These are phyloP conservation scores for Apostichopus parvimensis DNA, from an alignment of 35 echinoderm and acorn worm genomes.

Conservation along the genomic window DNA sequence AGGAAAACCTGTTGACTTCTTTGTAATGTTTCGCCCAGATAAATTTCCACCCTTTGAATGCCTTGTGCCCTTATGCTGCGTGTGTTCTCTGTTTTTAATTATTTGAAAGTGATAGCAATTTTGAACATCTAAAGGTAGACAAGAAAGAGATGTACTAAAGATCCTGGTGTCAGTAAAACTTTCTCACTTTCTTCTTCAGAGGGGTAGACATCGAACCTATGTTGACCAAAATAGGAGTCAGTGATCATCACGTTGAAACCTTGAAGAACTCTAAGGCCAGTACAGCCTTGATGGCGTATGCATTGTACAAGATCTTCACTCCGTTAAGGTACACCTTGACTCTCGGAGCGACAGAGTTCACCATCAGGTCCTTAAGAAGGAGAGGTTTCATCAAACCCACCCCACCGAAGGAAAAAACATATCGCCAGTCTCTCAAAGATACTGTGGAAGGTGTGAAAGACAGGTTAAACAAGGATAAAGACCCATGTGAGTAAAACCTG, in stretches of 20 bases:
- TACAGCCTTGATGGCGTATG: constrained; percentile 87
- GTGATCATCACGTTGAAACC: constrained; percentile 77
- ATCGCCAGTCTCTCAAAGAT: constrained; percentile 82
- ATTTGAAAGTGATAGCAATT: too few relatives aligned
- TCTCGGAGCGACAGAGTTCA: constrained; percentile 82
- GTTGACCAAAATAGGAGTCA: constrained; percentile 75
- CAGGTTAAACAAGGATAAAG: constrained; percentile 42
- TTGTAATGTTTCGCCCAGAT: too few relatives aligned
- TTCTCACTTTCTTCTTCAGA: constrained; percentile 54
- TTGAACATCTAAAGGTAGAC: too few relatives aligned
- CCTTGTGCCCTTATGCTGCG: too few relatives aligned
- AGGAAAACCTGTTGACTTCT: too few relatives aligned
- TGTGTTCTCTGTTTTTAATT: too few relatives aligned
- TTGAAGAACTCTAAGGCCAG: constrained; percentile 87
- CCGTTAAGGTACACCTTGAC: constrained; percentile 93
- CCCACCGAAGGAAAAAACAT: constrained; percentile 86
- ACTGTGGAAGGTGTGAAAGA: constrained; percentile 77
- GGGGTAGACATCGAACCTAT: constrained; percentile 90
- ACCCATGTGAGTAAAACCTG: constrained; percentile 12
- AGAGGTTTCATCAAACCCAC: constrained; percentile 75
- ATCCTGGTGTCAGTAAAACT: too few relatives aligned
- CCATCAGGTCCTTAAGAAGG: constrained; percentile 69
- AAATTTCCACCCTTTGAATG: too few relatives aligned
- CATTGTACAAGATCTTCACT: constrained; percentile 95
- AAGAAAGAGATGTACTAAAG: too few relatives aligned